phyloP scores from a whole-genome alignment of 1,140 invertebrate species.

The Atta cephalotes region DNA sequence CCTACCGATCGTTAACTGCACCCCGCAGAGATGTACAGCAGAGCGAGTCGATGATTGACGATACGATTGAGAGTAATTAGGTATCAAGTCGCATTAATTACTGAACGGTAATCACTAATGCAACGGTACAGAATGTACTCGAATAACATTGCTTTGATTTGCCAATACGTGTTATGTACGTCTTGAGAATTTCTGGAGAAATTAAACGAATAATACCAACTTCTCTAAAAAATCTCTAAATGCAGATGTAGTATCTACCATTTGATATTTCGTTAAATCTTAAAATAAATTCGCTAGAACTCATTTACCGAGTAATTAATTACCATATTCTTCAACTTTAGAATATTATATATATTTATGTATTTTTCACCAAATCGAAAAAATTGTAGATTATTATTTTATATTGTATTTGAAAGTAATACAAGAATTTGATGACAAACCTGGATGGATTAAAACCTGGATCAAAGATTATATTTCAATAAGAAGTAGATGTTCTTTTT shows the following conservation, averaged over 20 bases:
- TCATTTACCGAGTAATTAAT: background rate
- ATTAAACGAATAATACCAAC: background rate
- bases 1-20: slow-evolving; percentile 43
- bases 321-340: background rate
- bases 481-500: too few species aligned
- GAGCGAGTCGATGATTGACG: slow-evolving; percentile 56
- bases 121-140: slow-evolving; percentile 21
- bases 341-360: too few species aligned
- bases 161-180: background rate
- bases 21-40: slow-evolving; percentile 15
- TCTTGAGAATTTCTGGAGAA: slow-evolving; percentile 10
- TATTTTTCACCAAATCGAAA: too few species aligned
- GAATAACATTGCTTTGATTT: slow-evolving; percentile 18
- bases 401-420: too few species aligned
- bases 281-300: background rate
- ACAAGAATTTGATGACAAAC: too few species aligned
- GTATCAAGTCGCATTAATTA: slow-evolving; percentile 60
- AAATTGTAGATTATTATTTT: too few species aligned
- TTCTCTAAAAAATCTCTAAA: background rate
- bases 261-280: background rate
- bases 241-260: background rate
- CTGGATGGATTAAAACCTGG: too few species aligned
- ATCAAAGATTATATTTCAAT: too few species aligned
- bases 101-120: slow-evolving; percentile 42
- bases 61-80: slow-evolving; percentile 50